Conservation (phyloP, 2,888 invertebrate species). For the Dryomyza anilis region DNA sequence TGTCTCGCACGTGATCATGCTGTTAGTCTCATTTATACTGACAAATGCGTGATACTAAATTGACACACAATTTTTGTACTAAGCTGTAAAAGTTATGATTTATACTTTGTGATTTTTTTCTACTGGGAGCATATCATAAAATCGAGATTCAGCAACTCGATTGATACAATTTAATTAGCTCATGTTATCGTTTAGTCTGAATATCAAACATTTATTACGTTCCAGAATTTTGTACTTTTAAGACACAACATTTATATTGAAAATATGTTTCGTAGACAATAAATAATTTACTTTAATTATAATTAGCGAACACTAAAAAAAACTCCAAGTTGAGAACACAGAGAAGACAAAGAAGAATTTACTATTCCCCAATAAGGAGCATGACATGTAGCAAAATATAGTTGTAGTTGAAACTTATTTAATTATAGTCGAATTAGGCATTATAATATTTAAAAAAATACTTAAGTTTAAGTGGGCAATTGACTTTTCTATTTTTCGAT, state of each 20-base stretch:
- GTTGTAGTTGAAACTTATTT: slow-evolving; percentile 3
- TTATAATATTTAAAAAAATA: too few species aligned
- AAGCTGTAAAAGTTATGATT: too few species aligned
- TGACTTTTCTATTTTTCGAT: too few species aligned
- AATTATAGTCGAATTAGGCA: slow-evolving; percentile 12
- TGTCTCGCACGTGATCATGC: slow-evolving; percentile 54
- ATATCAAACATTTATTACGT: not conserved
- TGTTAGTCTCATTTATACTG: slow-evolving; percentile 50
- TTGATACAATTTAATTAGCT: not conserved
- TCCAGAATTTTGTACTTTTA: not conserved
- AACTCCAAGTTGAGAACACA: not conserved
- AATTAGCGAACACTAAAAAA: slow-evolving; percentile 1
- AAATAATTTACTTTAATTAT: not conserved
- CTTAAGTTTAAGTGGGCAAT: too few species aligned
- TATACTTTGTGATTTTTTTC: too few species aligned
- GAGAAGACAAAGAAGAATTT: not conserved
- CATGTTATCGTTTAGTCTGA: not conserved
- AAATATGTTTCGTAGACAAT: slow-evolving; percentile 27
- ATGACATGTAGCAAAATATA: slow-evolving; percentile 15
- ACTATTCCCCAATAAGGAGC: slow-evolving; percentile 8
- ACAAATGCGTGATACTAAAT: slow-evolving; percentile 60
- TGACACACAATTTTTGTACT: not conserved
- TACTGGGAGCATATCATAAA: too few species aligned
- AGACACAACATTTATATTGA: slow-evolving; percentile 3
- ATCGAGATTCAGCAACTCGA: not conserved